Evolutionary conservation across 2,797 vertebrate species (phyloP), one percentile per base, ranked within the genome.

Genomic region (Poecilia gillii): DNA sequence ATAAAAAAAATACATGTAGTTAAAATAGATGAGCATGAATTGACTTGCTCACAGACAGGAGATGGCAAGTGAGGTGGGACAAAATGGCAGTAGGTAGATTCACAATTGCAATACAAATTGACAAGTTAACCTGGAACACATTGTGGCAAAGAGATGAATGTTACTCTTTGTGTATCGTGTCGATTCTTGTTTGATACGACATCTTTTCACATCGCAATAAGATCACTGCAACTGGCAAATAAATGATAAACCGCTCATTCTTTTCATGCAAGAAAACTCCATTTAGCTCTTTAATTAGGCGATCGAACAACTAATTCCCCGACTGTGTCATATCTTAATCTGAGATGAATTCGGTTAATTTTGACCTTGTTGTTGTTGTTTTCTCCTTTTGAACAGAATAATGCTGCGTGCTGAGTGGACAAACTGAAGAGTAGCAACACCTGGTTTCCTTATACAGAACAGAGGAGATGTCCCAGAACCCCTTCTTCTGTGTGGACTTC

Each of bases 341-440:
- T 70, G 66, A 41, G 41, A 45, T 45, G n/a, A 70, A 25, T 43
- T 77, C 36, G 59, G 6, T 20, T 28, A 14, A 39, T 70, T 23
- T 25, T 28, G 59, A 46, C 20, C 41, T 74, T 0, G 55, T 41
- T 75, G 74, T 16, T 57, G 23, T 28, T 59, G 31, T 46, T 66
- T 33, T 85, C 75, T 72, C 11, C 81, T 49, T 85, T 33, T 79
- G 49, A 18, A 31, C 91, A 94, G 93, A 95, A 77, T 45, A 53
- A 90, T 76, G 87, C 88, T 73, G 88, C 51, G 46, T 16, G 46
- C 46, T 47, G 3, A 72, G 75, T 84, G 90, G 89, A 91, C 64
- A 66, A 79, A 86, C 76, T 28, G 84, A 89, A 87, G 90, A 90
- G 91, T 91, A 93, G 93, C 93, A 91, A 85, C 84, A 84, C 84